phyloP scores from a whole-genome alignment of 2,113 vertebrate species.

The Microtus pennsylvanicus region DNA sequence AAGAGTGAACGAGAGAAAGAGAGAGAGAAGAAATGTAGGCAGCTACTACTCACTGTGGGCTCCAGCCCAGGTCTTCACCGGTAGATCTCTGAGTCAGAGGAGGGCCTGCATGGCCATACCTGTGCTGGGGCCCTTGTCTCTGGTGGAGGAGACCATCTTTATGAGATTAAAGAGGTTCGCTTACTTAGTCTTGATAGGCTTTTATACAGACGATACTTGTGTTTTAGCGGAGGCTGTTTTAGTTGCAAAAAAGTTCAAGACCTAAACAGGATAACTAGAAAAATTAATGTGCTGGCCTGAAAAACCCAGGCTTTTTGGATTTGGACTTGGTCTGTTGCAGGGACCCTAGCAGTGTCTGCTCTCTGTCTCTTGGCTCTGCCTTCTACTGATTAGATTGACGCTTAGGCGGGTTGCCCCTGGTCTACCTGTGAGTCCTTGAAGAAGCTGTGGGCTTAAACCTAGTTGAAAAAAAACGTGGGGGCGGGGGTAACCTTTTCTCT shows the following conservation, averaged over 20 bases:
- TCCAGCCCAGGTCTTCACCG: not conserved
- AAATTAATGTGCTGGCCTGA: not conserved
- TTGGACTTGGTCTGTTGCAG: not conserved
- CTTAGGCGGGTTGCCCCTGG: no score
- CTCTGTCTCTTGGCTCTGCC: no score
- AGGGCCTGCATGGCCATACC: not conserved
- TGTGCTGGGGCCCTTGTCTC: not conserved
- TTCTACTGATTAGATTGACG: no score
- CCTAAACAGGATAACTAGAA: not conserved
- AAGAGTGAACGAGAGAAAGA: not conserved
- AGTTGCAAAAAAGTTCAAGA: not conserved
- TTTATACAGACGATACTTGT: not conserved
- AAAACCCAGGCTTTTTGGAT: not conserved
- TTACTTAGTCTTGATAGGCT: slow-evolving; percentile 10
- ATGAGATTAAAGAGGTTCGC: not conserved
- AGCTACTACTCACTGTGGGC: not conserved
- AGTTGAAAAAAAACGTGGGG: not conserved
- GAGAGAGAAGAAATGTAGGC: no score
- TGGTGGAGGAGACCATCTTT: not conserved
- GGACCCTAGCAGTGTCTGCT: not conserved
- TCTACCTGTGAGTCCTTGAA: not conserved
- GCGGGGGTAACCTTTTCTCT: not conserved
- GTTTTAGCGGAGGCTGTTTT: not conserved
- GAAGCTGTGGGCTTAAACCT: not conserved
- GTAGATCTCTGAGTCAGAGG: not conserved